A percentile compares a stretch with the other conserved stretches of the same genome.
phyloP scores from a whole-genome alignment of 2,113 vertebrate genomes.

The Cichladusa arquata region DNA sequence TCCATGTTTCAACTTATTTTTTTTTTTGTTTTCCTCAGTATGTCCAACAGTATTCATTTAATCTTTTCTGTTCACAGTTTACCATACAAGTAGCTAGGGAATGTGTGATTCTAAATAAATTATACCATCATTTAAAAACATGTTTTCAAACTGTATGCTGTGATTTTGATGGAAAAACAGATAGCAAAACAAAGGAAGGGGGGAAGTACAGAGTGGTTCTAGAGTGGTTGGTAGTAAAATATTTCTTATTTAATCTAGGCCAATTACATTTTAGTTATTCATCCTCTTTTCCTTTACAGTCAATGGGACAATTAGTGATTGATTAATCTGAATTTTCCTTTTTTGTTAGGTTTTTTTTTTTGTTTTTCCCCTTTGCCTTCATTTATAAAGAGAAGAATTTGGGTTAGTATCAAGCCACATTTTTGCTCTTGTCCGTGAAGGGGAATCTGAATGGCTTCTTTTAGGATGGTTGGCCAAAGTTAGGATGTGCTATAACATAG shows the following conservation, averaged over 20 bases:
- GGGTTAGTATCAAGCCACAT: neutral
- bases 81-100: neutral
- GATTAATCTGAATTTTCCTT: neutral
- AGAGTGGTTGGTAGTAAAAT: neutral
- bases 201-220: neutral
- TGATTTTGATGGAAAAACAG: neutral
- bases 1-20: neutral
- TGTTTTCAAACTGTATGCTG: neutral
- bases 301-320: neutral
- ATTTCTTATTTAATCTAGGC: neutral
- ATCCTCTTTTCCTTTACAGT: neutral
- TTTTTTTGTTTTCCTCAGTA: neutral
- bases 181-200: neutral
- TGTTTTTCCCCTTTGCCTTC: no score
- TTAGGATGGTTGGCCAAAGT: neutral
- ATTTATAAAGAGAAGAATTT: neutral
- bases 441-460: neutral
- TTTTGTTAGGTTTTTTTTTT: no score
- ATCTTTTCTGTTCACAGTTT: neutral
- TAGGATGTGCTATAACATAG: neutral
- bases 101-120: neutral
- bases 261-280: neutral
- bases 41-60: neutral
- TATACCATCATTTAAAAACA: neutral
- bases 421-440: fast-evolving